Evolutionary conservation across 2,113 vertebrate genomes (phyloP).

Genomic region (Hippocampus guttulatus): DNA sequence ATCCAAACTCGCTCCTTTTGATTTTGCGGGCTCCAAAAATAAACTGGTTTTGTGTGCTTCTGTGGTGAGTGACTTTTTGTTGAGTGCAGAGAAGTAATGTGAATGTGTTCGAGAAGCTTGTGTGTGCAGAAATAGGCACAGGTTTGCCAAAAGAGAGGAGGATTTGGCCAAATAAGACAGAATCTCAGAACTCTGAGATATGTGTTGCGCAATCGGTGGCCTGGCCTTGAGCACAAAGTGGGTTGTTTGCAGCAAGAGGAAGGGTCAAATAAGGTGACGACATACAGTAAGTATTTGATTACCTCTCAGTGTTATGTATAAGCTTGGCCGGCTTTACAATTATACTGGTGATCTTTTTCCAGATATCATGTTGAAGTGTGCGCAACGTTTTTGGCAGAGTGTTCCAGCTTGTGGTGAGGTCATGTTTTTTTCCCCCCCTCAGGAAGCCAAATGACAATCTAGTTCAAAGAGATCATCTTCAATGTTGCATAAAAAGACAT

Average conservation of each 20-base stretch:
- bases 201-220: not conserved
- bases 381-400: not conserved
- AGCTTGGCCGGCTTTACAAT: not conserved
- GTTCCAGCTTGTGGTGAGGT: not conserved
- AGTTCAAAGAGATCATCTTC: not conserved
- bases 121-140: slow-evolving; percentile 9
- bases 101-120: slow-evolving; percentile 11
- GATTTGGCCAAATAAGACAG: slow-evolving; percentile 44
- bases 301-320: not conserved
- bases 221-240: not conserved
- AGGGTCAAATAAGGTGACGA: not conserved
- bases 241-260: not conserved
- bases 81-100: slow-evolving; percentile 7
- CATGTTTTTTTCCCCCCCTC: not conserved
- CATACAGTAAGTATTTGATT: not conserved
- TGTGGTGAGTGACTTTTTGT: not conserved
- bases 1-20: not conserved
- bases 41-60: slow-evolving; percentile 23
- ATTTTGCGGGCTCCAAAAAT: not conserved
- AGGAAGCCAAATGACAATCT: not conserved
- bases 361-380: not conserved
- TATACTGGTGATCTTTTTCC: not conserved
- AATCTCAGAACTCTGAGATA: not conserved
- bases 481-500: not conserved
- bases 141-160: slow-evolving; percentile 16